Conservation (phyloP, 1,140 invertebrate species). For the Drosophila ironensis region DNA sequence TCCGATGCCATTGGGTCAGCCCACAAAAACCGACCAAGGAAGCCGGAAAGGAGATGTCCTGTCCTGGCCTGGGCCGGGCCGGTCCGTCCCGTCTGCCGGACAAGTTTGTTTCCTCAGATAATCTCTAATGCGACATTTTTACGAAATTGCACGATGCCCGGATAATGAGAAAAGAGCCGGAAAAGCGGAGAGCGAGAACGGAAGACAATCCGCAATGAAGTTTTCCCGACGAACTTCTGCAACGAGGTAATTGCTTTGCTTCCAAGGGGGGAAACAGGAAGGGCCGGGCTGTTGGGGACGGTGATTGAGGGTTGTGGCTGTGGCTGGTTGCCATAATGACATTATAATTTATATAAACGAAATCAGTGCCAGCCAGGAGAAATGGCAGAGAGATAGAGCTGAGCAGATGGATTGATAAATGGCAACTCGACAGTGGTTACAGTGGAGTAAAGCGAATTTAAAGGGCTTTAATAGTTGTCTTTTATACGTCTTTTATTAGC, state of each 20-base stretch:
- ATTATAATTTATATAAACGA: slow-evolving; percentile 82
- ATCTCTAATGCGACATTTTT: slow-evolving; percentile 81
- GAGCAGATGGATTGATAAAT: slow-evolving; percentile 67
- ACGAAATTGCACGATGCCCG: slow-evolving; percentile 76
- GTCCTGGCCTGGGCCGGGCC: slow-evolving; percentile 10
- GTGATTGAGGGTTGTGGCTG: slow-evolving; percentile 32
- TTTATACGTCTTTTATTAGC: too few relatives aligned
- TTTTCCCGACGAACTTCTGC: slow-evolving; percentile 47
- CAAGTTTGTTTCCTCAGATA: slow-evolving; percentile 79
- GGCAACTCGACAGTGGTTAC: slow-evolving; percentile 38
- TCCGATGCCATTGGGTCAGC: slow-evolving; percentile 69
- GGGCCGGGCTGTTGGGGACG: slow-evolving; percentile 9
- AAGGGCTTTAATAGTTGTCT: background rate
- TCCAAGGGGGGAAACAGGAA: slow-evolving; percentile 14
- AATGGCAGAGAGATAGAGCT: slow-evolving; percentile 13
- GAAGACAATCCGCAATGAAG: slow-evolving; percentile 30
- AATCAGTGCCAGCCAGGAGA: slow-evolving; percentile 59
- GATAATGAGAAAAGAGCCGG: slow-evolving; percentile 77
- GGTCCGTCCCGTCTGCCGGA: slow-evolving; percentile 34
- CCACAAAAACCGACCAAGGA: slow-evolving; percentile 37
- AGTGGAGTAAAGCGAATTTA: slow-evolving; percentile 18
- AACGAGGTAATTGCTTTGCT: slow-evolving; percentile 57
- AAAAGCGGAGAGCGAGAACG: slow-evolving; percentile 8
- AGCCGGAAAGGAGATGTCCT: background rate
- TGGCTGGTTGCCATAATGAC: slow-evolving; percentile 79